These are phyloP conservation scores for Seira ritae DNA, from an alignment of 2,888 invertebrate genomes.

Conservation along the genomic window DNA sequence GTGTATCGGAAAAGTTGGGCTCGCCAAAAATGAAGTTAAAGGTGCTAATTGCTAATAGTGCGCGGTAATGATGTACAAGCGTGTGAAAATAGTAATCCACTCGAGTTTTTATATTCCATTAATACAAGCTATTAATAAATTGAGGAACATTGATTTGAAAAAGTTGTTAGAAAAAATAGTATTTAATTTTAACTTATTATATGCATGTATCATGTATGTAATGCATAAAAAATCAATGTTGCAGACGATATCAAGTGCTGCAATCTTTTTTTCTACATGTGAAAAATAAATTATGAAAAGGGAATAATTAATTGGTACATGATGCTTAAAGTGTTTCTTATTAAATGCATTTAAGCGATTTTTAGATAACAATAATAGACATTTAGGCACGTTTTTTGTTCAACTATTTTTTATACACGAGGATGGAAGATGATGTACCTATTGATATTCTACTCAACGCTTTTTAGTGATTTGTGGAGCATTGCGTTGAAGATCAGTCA, in stretches of 20 bases:
- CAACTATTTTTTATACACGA: not conserved
- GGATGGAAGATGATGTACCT: not conserved
- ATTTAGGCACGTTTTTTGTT: not conserved
- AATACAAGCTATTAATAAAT: no score
- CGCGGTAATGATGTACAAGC: no score
- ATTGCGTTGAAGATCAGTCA: not conserved
- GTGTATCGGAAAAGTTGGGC: not conserved
- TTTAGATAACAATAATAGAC: not conserved
- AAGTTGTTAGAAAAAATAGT: no score
- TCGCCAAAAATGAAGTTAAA: not conserved
- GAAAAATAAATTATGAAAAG: no score
- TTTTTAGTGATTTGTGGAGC: not conserved
- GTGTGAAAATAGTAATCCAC: no score
- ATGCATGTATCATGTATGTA: not conserved
- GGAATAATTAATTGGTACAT: conserved; percentile 6
- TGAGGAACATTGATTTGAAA: no score
- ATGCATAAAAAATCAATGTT: not conserved
- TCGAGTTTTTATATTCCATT: no score
- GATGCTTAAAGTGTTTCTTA: not conserved
- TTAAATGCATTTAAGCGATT: not conserved
- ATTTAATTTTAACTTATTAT: no score
- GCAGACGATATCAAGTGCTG: not conserved
- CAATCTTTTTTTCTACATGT: conserved; percentile 4
- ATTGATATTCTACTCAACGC: not conserved
- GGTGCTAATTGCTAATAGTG: not conserved